These are phyloP conservation scores for Agapornis canus DNA, from an alignment of 2,797 vertebrate genomes.

Conservation along the genomic window DNA sequence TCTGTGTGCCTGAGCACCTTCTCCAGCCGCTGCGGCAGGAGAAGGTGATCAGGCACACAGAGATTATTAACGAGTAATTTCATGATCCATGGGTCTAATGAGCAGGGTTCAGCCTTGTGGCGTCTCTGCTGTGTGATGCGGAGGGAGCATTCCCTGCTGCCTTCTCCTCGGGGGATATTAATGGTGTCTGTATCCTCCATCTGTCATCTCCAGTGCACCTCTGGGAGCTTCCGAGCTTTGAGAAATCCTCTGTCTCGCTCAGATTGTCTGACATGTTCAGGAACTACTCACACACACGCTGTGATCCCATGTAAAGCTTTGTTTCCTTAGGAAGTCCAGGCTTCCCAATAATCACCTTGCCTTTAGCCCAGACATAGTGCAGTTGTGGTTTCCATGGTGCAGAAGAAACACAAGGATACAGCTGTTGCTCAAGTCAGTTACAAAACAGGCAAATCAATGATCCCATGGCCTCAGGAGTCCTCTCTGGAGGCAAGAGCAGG, in stretches of 20 bases:
- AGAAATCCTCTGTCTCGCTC: neutral
- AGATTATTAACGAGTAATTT: neutral
- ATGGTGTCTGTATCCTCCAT: neutral
- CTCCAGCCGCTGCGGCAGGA: neutral
- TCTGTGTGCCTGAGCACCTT: too few species aligned
- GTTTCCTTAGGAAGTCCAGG: neutral
- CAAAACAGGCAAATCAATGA: neutral
- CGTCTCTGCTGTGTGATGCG: neutral
- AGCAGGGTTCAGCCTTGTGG: neutral
- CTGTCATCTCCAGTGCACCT: conserved; percentile 7
- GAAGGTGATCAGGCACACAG: neutral
- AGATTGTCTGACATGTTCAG: neutral
- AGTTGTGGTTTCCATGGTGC: neutral
- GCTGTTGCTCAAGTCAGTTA: neutral
- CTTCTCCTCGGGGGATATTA: neutral
- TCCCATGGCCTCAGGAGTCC: neutral
- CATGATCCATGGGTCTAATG: neutral
- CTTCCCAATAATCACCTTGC: neutral
- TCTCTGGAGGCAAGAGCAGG: neutral
- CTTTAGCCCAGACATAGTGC: neutral
- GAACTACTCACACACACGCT: neutral
- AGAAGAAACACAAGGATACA: neutral
- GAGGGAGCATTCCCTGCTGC: neutral
- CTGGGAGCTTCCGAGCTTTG: neutral
- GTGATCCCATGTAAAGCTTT: neutral